Base-by-base conservation (phyloP, 2,797 vertebrate species). In the Bradypus variegatus region DNA sequence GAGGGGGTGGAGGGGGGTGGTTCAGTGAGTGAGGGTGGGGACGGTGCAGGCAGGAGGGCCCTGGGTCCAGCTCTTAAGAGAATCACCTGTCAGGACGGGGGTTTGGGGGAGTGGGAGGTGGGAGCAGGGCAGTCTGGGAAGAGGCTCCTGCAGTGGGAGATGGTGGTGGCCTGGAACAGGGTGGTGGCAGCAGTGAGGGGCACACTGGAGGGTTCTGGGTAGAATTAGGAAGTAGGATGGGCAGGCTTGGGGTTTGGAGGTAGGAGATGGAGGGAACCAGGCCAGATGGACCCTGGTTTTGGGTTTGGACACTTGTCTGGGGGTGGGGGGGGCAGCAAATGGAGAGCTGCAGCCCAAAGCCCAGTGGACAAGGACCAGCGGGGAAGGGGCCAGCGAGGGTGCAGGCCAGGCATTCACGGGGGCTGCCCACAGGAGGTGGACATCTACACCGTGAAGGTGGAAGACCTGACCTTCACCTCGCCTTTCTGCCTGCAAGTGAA, bases 401-500 rank as follows among this genome's bases (percentile, higher is more conserved):
- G 5, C 65, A 29, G 76, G 60, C 31, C 14, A 3, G 14, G 36
- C 16, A 21, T 45, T 50, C 60, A 70, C 0, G 0, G 36, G 58
- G 8, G 45, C n/a, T 31, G 27, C 55, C 81, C 64, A 0, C 92
- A 99, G 99, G 99, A 99, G 95, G 98, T 99, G 95, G 99, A 99
- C 97, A 99, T 99, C 96, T 99, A 99, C 97, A 98, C 98, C 0
- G 98, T 99, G 96, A 99, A 99, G 97, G 97, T 98, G 3, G 98
- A 99, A 19, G 99, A 99, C 96, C 97, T 99, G 95, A 98, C 98
- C 90, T 99, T 99, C 97, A 99, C 98, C 1, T 99, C 99, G 0
- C 99, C 99, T 0, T 99, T 99, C 97, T 99, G 99, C 97, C 98
- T 99, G 92, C 99, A 99, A 95, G 98, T 99, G 96, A 99, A 99